phyloP scores from a whole-genome alignment of 2,888 invertebrate genomes.

The Schizaphis graminum region DNA sequence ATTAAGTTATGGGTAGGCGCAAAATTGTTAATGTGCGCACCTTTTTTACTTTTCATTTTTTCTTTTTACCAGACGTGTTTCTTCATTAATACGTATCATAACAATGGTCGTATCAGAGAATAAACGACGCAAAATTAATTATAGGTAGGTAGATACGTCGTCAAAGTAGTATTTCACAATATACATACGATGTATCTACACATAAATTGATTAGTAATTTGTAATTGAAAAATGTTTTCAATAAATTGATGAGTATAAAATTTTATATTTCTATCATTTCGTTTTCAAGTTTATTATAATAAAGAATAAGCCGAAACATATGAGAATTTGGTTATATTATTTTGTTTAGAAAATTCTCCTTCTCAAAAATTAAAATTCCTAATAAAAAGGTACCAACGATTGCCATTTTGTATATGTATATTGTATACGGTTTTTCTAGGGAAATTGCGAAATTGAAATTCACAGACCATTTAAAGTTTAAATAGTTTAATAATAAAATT shows the following conservation, averaged over 20 bases:
- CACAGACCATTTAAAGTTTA: background rate
- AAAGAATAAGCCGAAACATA: background rate
- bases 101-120: background rate
- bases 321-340: background rate
- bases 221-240: background rate
- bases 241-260: background rate
- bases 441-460: background rate
- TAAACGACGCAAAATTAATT: background rate
- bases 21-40: slow-evolving; percentile 15
- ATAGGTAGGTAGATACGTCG: background rate
- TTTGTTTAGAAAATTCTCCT: background rate
- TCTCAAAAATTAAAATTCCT: background rate
- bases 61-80: background rate
- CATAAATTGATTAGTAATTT: background rate
- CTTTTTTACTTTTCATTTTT: background rate
- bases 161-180: background rate
- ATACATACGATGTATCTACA: background rate
- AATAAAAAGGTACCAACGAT: background rate
- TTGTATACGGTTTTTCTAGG: no score
- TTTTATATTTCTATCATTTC: background rate
- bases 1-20: background rate
- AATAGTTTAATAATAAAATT: background rate
- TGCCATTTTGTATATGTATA: no score
- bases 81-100: background rate
- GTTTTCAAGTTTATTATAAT: background rate